Conservation (phyloP, 2,888 invertebrate genomes). For the Brachypterus glaber region DNA sequence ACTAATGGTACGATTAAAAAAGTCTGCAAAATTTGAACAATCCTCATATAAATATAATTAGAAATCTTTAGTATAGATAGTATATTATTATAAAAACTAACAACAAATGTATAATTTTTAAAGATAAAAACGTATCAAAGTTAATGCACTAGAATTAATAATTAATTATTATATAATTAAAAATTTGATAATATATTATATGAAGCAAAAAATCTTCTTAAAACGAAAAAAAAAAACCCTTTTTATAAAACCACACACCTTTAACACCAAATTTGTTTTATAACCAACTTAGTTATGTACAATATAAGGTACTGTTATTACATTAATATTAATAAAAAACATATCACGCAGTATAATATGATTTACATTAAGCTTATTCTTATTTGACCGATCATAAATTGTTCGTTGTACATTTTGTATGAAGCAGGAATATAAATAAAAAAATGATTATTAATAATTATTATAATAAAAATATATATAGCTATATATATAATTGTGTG, state of each 20-base stretch:
- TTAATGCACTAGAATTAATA: constrained; percentile 23
- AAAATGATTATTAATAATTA: no score
- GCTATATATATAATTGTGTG: no score
- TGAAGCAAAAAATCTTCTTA: constrained; percentile 26
- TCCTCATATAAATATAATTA: constrained; percentile 30
- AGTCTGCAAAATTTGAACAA: constrained; percentile 17
- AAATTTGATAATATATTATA: constrained; percentile 23
- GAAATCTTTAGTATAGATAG: constrained; percentile 33
- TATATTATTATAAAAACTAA: constrained; percentile 37
- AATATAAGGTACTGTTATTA: constrained; percentile 30
- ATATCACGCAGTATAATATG: constrained; percentile 26
- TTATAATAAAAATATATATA: no score
- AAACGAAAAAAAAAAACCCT: constrained; percentile 28
- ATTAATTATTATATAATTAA: constrained; percentile 21
- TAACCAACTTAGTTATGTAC: constrained; percentile 29
- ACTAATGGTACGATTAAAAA: not conserved
- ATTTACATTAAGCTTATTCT: not conserved
- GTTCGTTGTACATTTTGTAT: no score
- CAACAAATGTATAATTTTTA: constrained; percentile 28
- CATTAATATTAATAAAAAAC: no score
- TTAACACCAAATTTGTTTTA: constrained; percentile 35
- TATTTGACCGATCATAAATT: no score
- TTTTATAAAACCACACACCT: constrained; percentile 31
- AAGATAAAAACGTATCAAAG: constrained; percentile 22
- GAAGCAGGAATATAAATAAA: no score